Evolutionary conservation across 2,797 vertebrate species (phyloP).

Genomic region (Clarias laeviceps): DNA sequence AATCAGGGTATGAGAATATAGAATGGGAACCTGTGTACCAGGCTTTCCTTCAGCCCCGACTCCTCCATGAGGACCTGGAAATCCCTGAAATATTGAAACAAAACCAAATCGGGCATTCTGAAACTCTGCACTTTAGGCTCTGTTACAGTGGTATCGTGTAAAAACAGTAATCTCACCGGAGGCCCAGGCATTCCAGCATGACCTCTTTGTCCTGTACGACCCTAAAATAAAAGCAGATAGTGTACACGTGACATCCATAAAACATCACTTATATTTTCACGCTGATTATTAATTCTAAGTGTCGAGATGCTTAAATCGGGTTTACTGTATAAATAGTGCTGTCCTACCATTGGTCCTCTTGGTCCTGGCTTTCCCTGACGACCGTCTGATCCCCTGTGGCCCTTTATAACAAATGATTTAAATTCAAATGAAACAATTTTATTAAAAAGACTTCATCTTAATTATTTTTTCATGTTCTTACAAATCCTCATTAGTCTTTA

Average conservation of each 20-base stretch:
- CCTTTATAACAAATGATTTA: slow-evolving; percentile 70
- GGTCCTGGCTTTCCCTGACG: slow-evolving; percentile 74
- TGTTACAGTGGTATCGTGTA: not conserved
- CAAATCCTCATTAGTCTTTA: not conserved
- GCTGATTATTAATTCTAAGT: not conserved
- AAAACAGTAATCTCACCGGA: slow-evolving; percentile 64
- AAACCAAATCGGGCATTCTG: slow-evolving; percentile 41
- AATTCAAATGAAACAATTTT: not conserved
- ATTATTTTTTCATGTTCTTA: not conserved
- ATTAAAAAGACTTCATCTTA: not conserved
- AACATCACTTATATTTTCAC: not conserved
- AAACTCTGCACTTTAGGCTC: not conserved
- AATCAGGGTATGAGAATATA: slow-evolving; percentile 76
- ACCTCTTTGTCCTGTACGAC: slow-evolving; percentile 69
- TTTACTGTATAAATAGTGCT: not conserved
- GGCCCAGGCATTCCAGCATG: slow-evolving; percentile 70
- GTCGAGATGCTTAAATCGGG: not conserved
- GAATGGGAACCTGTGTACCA: slow-evolving; percentile 98
- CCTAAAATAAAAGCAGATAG: slow-evolving; percentile 59
- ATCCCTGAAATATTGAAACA: slow-evolving; percentile 73
- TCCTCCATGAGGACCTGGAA: slow-evolving; percentile 75
- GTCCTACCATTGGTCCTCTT: slow-evolving; percentile 79
- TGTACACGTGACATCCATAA: not conserved
- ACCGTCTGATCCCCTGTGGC: slow-evolving; percentile 80
- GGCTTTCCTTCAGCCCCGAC: slow-evolving; percentile 92